phyloP scores from a whole-genome alignment of 1,140 invertebrate species.

The Heliconius himera region DNA sequence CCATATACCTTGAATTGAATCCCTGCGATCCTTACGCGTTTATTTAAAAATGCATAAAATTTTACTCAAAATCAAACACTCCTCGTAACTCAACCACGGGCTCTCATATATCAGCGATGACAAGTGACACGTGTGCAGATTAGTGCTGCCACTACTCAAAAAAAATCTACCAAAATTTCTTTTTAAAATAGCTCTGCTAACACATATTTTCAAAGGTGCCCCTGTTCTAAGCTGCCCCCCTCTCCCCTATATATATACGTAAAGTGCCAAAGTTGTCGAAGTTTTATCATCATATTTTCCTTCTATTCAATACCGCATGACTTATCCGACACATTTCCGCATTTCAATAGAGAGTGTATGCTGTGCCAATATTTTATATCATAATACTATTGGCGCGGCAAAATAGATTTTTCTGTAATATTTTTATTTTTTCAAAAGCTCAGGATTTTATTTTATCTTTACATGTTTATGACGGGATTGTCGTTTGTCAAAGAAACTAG shows the following conservation, averaged over 20 bases:
- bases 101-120: no score
- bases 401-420: neutral
- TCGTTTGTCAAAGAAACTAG: conserved; percentile 16
- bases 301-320: neutral
- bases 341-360: neutral
- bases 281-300: neutral
- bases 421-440: neutral
- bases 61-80: no score
- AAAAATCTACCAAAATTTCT: no score
- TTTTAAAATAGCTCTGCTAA: no score
- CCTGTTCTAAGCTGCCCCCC: no score
- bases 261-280: neutral
- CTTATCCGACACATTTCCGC: neutral
- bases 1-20: no score
- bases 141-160: no score
- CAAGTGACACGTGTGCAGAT: no score
- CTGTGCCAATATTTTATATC: neutral
- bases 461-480: neutral
- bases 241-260: neutral
- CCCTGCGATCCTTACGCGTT: no score
- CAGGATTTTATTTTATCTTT: neutral
- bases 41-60: no score
- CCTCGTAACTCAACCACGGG: no score
- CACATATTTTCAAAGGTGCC: no score
- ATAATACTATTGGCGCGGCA: neutral